Conservation (phyloP, 2,888 invertebrate species). For the Machimus atricapillus region DNA sequence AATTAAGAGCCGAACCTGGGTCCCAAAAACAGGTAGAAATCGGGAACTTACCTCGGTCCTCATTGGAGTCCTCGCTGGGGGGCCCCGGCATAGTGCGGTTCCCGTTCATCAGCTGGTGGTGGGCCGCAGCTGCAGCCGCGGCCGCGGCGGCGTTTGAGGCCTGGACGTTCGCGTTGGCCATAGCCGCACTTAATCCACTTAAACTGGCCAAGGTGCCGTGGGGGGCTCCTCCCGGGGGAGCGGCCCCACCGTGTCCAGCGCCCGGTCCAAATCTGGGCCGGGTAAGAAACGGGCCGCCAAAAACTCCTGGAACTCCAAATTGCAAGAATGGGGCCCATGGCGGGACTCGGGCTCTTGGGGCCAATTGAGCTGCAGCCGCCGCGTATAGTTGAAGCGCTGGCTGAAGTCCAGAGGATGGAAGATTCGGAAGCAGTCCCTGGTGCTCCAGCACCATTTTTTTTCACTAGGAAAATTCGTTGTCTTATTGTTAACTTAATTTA, state of each 20-base stretch:
- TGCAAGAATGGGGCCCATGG: constrained; percentile 70
- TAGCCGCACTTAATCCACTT: constrained; percentile 49
- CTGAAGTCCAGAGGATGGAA: constrained; percentile 67
- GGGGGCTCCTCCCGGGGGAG: constrained; percentile 50
- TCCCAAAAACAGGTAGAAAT: background rate
- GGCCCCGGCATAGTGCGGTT: constrained; percentile 61
- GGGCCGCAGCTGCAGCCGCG: constrained; percentile 58
- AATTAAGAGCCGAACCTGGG: background rate
- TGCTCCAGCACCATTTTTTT: constrained; percentile 70
- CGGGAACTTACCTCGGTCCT: constrained; percentile 63
- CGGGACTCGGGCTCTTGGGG: constrained; percentile 64
- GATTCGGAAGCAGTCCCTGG: constrained; percentile 49
- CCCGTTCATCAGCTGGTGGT: constrained; percentile 49
- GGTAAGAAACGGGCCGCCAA: constrained; percentile 55
- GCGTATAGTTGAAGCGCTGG: constrained; percentile 75
- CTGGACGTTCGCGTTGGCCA: constrained; percentile 58
- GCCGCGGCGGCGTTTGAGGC: constrained; percentile 47
- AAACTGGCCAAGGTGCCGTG: constrained; percentile 52
- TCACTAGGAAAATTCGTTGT: constrained; percentile 43
- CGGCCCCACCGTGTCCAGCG: constrained; percentile 41
- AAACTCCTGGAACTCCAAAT: constrained; percentile 63
- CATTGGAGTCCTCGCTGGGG: constrained; percentile 67
- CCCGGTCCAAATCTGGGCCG: constrained; percentile 56
- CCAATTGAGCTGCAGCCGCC: constrained; percentile 69
- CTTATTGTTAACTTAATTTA: background rate